Conservation (phyloP, 2,113 vertebrate genomes). For the Calyptomena viridis region DNA sequence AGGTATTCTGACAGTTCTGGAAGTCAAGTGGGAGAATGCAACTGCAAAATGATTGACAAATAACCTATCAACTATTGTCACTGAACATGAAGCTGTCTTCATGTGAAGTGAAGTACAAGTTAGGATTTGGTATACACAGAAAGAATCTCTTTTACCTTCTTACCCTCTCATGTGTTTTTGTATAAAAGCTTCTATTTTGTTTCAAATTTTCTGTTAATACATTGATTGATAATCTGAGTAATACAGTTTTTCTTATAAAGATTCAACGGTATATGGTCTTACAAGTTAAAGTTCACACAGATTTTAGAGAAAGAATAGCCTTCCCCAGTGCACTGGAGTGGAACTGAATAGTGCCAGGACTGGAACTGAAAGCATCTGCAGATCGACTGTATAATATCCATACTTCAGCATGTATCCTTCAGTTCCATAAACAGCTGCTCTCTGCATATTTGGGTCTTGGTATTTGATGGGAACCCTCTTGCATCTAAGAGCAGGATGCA, state of each 20-base stretch:
- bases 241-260: neutral
- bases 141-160: neutral
- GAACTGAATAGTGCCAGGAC: neutral
- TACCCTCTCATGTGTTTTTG: neutral
- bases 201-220: neutral
- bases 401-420: neutral
- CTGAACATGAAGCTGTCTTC: neutral
- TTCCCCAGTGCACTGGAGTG: neutral
- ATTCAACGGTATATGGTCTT: no score
- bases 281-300: neutral
- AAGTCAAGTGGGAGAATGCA: neutral
- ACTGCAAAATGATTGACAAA: neutral
- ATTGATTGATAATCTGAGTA: neutral
- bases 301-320: neutral
- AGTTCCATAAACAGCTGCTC: neutral
- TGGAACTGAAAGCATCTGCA: neutral
- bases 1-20: neutral
- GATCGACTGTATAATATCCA: rapidly evolving
- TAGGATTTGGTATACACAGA: neutral
- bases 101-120: neutral
- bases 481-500: neutral
- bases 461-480: neutral
- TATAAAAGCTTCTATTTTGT: neutral
- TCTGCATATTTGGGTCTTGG: neutral
- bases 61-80: neutral